Base-by-base conservation (phyloP, 1,140 invertebrate genomes). In the Nasonia longicornis region DNA sequence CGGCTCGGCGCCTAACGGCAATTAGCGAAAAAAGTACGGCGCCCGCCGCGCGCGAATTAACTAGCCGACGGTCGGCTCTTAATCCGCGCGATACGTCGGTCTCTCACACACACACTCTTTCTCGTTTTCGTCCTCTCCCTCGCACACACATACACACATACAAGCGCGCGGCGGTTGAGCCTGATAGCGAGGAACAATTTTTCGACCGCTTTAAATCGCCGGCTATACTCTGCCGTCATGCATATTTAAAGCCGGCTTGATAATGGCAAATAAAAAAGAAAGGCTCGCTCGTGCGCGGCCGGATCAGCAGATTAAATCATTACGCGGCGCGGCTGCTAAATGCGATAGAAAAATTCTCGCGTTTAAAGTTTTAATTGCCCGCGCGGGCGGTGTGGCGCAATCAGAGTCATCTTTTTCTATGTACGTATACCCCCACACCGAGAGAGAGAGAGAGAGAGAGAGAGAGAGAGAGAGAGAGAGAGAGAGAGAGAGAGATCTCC, bases 11-110 rank as follows among this genome's bases (percentile, higher is more conserved):
- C 80, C 85, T 84, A 83, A 84, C 82, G 85, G 83, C 84, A 84
- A 87, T 87, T 87, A 85, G 66, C 82, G 83, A 83, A 84, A 82
- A 84, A 86, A 84, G 82, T 86, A 77, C 85, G 81, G 52, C 52
- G 52, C 38, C 79, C 14, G 31, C 31, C 10, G 48, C 26, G 58
- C 81, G 73, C 82, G 85, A 87, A 88, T 87, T 86, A 86, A 85
- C 85, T 79, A 79, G 70, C 80, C 63, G 35, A 20, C 71, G 73
- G 38, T 70, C 73, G 63, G 12, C 72, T 79, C 83, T 83, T 86
- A 86, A 86, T 86, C 83, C 83, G 42, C 80, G 77, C 70, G 82
- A 84, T 84, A 84, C 82, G 64, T 35, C 22, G 7, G 67, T 22
- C 20, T 22, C 20, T 26, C 38, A 31, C 31, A 26, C 26, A 26